Evolutionary conservation across 2,113 vertebrate species (phyloP).

Genomic region (Sigmodon hispidus): DNA sequence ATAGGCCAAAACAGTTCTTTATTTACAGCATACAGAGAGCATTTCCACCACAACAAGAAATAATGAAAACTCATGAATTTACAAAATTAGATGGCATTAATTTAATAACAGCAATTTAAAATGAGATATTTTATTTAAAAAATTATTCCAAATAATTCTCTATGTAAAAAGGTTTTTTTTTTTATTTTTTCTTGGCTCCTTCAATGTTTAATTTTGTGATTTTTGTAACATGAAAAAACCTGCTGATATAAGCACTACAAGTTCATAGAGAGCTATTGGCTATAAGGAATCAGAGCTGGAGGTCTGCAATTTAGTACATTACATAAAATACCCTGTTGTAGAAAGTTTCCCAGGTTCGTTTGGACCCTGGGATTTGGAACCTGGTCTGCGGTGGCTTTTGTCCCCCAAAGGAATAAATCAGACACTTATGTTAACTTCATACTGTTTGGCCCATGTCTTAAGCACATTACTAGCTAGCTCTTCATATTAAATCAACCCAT

Average conservation of each 20-base stretch:
- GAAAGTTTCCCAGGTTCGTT: no score
- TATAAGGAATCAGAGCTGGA: neutral
- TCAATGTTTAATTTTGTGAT: conserved; percentile 35
- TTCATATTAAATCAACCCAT: no score
- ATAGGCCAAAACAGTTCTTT: no score
- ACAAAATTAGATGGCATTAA: neutral
- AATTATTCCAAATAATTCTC: conserved; percentile 43
- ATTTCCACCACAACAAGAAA: no score
- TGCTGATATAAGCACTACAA: conserved; percentile 15
- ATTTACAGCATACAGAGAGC: no score
- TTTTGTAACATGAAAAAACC: neutral
- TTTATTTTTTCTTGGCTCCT: conserved; percentile 45
- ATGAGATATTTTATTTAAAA: conserved; percentile 25
- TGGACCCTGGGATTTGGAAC: no score
- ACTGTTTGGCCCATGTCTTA: no score
- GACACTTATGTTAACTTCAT: no score
- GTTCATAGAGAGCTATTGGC: neutral
- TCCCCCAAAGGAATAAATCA: no score
- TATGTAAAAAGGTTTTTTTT: conserved; percentile 31
- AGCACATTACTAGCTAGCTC: no score
- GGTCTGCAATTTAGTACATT: conserved; percentile 9
- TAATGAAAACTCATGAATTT: conserved; percentile 46
- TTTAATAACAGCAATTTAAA: conserved; percentile 30
- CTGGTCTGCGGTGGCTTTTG: no score
- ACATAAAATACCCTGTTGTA: conserved; percentile 23